Base-by-base conservation (phyloP, 2,888 invertebrate species). In the Catocala fraxini region DNA sequence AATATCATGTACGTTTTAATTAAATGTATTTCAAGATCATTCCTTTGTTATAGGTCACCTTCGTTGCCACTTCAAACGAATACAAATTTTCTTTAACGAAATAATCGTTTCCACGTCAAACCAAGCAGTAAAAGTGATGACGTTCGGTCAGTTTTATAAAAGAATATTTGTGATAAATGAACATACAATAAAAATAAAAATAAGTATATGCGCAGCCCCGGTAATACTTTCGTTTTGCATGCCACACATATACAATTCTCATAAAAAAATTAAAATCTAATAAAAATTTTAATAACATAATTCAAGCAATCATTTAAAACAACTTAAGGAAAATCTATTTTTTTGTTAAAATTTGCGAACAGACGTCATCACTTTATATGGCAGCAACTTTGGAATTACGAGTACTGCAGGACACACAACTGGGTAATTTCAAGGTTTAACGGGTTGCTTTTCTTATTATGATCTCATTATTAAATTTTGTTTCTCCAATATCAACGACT, bases 311-410 rank as follows among this genome's bases (percentile, higher is more conserved):
- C 9, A 39, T 9, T 39, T 6, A 39, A 9, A 39, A 39, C 35
- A 39, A 39, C 35, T 39, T 39, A 39, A 39, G 2, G 0, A 39
- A 42, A 10, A 15, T 7, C 15, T 10, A n/a, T 43, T 42, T 25
- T n/a, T 25, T 34, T 43, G 47, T 48, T 12, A 53, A 59, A 54
- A 42, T 35, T n/a, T 59, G 33, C 49, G 11, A 68, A 73, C 82
- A 85, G 84, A 85, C 75, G 81, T 87, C 86, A 87, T 88, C 87
- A 88, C 83, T 84, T 87, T 73, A 72, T 67, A 73, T 67, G 71
- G 79, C 82, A 84, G 83, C 86, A 86, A 89, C 92, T 92, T 90
- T 93, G 93, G 93, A 93, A 83, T 93, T 93, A 93, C 93, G 93
- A 93, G 87, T 86, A 93, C 93, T 93, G 93, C 89, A 86, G 85